These are phyloP conservation scores for Sorex maritimensis DNA, from an alignment of 2,797 vertebrate genomes.

Conservation along the genomic window DNA sequence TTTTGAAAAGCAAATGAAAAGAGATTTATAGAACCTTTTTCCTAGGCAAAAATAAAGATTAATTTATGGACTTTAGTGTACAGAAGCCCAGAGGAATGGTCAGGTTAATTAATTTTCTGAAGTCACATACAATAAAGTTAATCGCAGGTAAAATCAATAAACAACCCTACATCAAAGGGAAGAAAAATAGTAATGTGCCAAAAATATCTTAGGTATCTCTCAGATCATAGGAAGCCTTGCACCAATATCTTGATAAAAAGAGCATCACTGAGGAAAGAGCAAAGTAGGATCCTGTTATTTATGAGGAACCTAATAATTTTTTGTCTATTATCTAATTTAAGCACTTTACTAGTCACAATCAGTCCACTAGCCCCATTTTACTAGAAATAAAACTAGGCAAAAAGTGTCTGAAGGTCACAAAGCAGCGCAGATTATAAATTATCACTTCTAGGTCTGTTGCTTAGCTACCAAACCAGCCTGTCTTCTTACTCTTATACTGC, in stretches of 20 bases:
- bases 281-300: slow-evolving; percentile 62
- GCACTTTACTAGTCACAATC: slow-evolving; percentile 26
- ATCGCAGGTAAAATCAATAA: slow-evolving; percentile 22
- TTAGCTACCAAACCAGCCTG: slow-evolving; percentile 78
- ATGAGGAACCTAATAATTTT: slow-evolving; percentile 42
- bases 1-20: slow-evolving; percentile 71
- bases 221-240: slow-evolving; percentile 24
- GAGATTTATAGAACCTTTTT: not conserved
- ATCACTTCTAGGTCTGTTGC: slow-evolving; percentile 68
- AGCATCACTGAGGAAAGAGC: slow-evolving; percentile 63
- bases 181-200: not conserved
- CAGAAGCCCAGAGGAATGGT: slow-evolving; percentile 60
- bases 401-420: slow-evolving; percentile 69
- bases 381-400: slow-evolving; percentile 58
- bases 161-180: slow-evolving; percentile 25
- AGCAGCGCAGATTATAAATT: slow-evolving; percentile 73
- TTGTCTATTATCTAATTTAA: slow-evolving; percentile 56
- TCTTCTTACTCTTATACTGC: slow-evolving; percentile 49
- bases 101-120: slow-evolving; percentile 56
- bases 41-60: slow-evolving; percentile 8
- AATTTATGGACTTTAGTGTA: slow-evolving; percentile 42
- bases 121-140: slow-evolving; percentile 46
- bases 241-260: slow-evolving; percentile 30
- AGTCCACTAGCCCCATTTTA: slow-evolving; percentile 37
- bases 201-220: slow-evolving; percentile 43